phyloP scores from a whole-genome alignment of 2,113 vertebrate genomes.

The Gavia stellata region DNA sequence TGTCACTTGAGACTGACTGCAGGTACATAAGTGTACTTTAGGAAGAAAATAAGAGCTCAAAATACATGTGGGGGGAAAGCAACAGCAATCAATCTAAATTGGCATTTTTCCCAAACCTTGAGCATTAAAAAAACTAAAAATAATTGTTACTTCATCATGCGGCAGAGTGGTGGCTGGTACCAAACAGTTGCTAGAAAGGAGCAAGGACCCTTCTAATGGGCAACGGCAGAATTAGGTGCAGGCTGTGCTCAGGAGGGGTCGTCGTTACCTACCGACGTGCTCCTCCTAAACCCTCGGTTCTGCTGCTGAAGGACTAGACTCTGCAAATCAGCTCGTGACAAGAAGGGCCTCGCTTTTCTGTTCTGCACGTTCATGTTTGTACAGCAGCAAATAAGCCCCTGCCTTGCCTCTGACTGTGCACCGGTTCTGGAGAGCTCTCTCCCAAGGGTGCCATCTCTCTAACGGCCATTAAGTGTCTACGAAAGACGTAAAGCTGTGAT shows the following conservation, averaged over 20 bases:
- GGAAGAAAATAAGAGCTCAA: background rate
- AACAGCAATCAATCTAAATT: background rate
- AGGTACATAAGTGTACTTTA: background rate
- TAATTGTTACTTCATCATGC: background rate
- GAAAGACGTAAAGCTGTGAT: background rate
- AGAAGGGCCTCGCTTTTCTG: too few species aligned
- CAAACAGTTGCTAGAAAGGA: background rate
- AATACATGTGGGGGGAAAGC: background rate
- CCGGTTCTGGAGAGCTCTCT: background rate
- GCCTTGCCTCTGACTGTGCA: accelerated
- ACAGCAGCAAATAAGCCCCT: background rate
- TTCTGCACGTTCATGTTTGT: background rate
- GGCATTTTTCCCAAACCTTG: background rate
- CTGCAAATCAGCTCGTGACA: background rate
- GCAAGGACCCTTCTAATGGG: accelerated
- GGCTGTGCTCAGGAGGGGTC: background rate
- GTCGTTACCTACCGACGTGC: accelerated
- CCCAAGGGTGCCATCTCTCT: background rate
- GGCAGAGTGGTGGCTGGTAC: background rate
- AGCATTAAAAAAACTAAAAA: background rate
- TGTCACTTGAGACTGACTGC: background rate
- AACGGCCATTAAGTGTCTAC: background rate
- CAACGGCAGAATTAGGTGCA: background rate
- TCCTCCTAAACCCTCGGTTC: background rate
- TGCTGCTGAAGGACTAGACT: background rate